These are phyloP conservation scores for Lophius piscatorius DNA, from an alignment of 2,113 vertebrate genomes.

Conservation along the genomic window DNA sequence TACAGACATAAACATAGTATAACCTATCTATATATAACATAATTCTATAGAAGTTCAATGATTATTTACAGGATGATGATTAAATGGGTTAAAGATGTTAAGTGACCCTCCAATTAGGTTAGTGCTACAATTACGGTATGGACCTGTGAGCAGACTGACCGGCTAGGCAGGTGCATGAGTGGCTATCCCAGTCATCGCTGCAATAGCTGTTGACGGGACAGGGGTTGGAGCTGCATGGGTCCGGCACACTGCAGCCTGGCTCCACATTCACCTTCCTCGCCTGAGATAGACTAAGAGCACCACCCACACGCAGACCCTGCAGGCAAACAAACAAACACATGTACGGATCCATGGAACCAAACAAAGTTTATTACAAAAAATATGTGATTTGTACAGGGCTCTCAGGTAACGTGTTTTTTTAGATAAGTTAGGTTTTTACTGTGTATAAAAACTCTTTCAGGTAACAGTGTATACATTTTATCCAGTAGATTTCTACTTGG, in stretches of 20 bases:
- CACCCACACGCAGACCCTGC: slow-evolving; percentile 87
- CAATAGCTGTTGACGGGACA: slow-evolving; percentile 91
- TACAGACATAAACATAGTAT: too few species aligned
- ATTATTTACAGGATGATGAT: too few species aligned
- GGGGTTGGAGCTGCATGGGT: slow-evolving; percentile 88
- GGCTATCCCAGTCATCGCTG: slow-evolving; percentile 89
- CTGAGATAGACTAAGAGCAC: slow-evolving; percentile 79
- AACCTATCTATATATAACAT: too few species aligned
- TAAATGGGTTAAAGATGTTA: not conserved
- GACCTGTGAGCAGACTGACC: slow-evolving; percentile 74
- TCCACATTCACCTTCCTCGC: slow-evolving; percentile 85
- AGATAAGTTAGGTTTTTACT: too few species aligned
- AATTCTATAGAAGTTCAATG: too few species aligned
- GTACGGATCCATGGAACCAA: not conserved
- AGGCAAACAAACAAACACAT: slow-evolving; percentile 9
- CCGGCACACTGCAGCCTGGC: slow-evolving; percentile 85
- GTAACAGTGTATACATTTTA: not conserved
- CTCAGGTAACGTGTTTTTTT: too few species aligned
- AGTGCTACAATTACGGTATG: not conserved
- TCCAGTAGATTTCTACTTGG: not conserved
- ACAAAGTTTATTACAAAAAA: too few species aligned
- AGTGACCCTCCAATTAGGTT: not conserved
- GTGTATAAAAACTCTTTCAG: too few species aligned
- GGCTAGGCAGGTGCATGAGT: slow-evolving; percentile 88
- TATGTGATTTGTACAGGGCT: not conserved